Conservation (phyloP, 2,797 vertebrate species). For the Antennarius maculatus region DNA sequence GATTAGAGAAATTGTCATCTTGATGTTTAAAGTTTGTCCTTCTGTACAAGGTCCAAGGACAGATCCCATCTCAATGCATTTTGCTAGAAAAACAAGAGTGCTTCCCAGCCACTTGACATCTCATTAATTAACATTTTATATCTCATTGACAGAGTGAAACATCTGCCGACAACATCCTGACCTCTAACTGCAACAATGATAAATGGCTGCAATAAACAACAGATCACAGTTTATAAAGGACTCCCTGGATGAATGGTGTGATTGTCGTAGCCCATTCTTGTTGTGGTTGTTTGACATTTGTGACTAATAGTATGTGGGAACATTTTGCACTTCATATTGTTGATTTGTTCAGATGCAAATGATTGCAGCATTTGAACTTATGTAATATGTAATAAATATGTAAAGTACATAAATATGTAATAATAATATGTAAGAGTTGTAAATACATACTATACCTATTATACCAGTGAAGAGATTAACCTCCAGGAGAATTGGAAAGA, state of each 20-base stretch:
- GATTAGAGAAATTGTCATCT: too few species aligned
- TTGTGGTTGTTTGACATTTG: conserved; percentile 44
- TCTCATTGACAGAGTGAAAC: not conserved
- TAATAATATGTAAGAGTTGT: not conserved
- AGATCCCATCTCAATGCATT: too few species aligned
- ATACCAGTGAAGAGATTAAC: not conserved
- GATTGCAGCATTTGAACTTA: not conserved
- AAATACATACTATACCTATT: not conserved
- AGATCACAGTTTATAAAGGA: conserved; percentile 39
- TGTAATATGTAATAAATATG: not conserved
- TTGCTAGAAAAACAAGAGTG: not conserved
- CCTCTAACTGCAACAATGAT: conserved; percentile 9
- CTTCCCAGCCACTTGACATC: not conserved
- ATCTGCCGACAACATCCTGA: not conserved
- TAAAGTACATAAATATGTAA: not conserved
- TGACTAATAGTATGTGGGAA: conserved; percentile 6
- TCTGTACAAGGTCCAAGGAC: too few species aligned
- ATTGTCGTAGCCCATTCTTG: not conserved
- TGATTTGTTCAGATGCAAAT: not conserved
- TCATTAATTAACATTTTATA: not conserved
- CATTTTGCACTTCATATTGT: conserved; percentile 7
- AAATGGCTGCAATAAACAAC: conserved; percentile 5
- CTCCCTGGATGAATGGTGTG: conserved; percentile 1
- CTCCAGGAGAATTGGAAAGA: not conserved
- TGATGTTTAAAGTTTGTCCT: too few species aligned